Base-by-base conservation (phyloP, 1,140 invertebrate species). In the Drosophila trapezifrons region DNA sequence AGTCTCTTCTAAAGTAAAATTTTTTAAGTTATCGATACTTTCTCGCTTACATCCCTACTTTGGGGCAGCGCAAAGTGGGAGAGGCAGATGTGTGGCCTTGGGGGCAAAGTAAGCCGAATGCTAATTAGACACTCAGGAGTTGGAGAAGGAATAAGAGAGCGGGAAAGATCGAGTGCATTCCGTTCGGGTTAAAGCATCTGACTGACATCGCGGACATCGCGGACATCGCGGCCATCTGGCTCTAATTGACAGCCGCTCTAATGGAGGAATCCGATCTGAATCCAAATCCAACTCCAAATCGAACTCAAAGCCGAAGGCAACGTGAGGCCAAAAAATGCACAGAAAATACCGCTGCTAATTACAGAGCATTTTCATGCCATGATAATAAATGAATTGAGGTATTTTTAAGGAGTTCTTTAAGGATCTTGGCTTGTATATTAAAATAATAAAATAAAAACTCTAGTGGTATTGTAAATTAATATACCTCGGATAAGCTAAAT, bases 191-290 rank as follows among this genome's bases (percentile, higher is more conserved):
- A 13, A 32, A 59, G 17, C 54, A 63, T 63, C 25, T 63, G 37
- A 54, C 54, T 63, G 60, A 59, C 60, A 57, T 57, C 38, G n/a
- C 55, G 32, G 60, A 55, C 60, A 69, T 65, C 37, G 51, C 58
- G 40, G 65, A 69, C 65, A 69, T 65, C 37, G 51, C 58, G 40
- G 65, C 65, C 65, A 69, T 51, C 46, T 46, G 35, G 58, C 58
- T 69, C 60, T 69, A 69, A 69, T 69, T 69, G 65, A 69, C 65
- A 69, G 60, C 62, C 37, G 65, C 46, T 65, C 65, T 69, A 69
- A 69, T 69, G 65, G 65, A 65, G 29, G 65, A 69, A 66, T 66
- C 65, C 65, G 64, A 69, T 69, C 27, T 64, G 29, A 40, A 40
- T 42, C 20, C 37, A 12, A 35, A 37, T 52, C n/a, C 32, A 27